phyloP scores from a whole-genome alignment of 2,888 invertebrate species.

The Empis livida region DNA sequence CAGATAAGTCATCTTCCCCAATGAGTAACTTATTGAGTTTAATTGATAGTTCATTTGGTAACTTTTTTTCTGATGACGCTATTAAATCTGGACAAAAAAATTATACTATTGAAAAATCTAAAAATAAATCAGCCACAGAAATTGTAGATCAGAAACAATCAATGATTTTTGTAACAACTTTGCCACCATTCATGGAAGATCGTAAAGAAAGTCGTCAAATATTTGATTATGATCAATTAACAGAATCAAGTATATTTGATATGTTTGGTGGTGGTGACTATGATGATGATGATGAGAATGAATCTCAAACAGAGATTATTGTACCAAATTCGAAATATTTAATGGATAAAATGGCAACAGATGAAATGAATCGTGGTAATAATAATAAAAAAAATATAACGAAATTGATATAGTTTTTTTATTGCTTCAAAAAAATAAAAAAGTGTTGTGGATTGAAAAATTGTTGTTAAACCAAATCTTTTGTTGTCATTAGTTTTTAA shows the following conservation, averaged over 20 bases:
- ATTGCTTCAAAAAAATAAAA: too few species aligned
- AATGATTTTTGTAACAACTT: slow-evolving; percentile 13
- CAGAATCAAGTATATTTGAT: slow-evolving; percentile 19
- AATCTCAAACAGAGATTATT: too few species aligned
- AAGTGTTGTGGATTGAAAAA: too few species aligned
- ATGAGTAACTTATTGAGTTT: slow-evolving; percentile 16
- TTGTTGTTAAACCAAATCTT: too few species aligned
- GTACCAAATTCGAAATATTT: too few species aligned
- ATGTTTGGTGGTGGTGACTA: background rate
- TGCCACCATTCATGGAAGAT: background rate
- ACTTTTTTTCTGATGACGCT: slow-evolving; percentile 25
- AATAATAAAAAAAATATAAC: too few species aligned
- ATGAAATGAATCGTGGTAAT: too few species aligned
- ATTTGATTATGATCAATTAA: slow-evolving; percentile 34
- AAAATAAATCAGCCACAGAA: background rate
- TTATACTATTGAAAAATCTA: slow-evolving; percentile 1
- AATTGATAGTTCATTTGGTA: slow-evolving; percentile 25
- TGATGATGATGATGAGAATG: too few species aligned
- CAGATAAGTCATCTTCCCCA: background rate
- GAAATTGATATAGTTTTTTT: too few species aligned
- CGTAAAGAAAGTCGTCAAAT: slow-evolving; percentile 26
- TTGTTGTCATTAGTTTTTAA: too few species aligned
- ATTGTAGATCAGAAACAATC: background rate
- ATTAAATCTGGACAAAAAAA: slow-evolving; percentile 6
- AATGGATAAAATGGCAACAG: too few species aligned